Base-by-base conservation (phyloP, 1,140 invertebrate species). In the Nasonia longicornis region DNA sequence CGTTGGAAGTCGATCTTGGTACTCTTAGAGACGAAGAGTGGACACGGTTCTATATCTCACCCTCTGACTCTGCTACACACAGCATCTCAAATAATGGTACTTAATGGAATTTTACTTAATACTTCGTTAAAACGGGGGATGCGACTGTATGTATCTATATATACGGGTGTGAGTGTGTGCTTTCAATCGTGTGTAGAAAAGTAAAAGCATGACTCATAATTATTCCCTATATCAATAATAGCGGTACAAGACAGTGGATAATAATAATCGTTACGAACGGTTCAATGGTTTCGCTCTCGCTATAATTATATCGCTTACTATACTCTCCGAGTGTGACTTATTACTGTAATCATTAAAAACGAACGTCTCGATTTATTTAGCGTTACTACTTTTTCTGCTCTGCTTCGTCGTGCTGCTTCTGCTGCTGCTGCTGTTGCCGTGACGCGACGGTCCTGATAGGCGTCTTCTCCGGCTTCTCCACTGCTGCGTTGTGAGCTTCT, bases 1-100 rank as follows among this genome's bases (percentile, higher is more conserved):
- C 77, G 26, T 38, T 29, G 82, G 72, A 42, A 83, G 63, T 80
- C 22, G 64, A 80, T 70, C 79, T 80, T 80, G 72, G 64, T 58
- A 75, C 70, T 16, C 38, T 4, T 29, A 66, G 77, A 64, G 35
- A 64, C 16, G 42, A 31, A 64, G 70, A 73, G n/a, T 74, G 22
- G 52, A 73, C 35, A 74, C 38, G 22, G 58, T 35, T 52, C 26
- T 29, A 38, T 66, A 66, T 73, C 35, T 79, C 52, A 80, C 42
- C 79, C 72, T 80, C 72, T 75, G 72, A 80, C 63, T 75, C 79
- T 75, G 72, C 63, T 52, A 42, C 31, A 71, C 31, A 42, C 48
- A 71, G 31, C 52, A 63, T 79, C 14, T 67, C 26, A 67, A 26
- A 26, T 26, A 26, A 31, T 67, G 10, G 16, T 58, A 58, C 7